phyloP scores from a whole-genome alignment of 2,888 invertebrate species.

The Cephus rjabovi region DNA sequence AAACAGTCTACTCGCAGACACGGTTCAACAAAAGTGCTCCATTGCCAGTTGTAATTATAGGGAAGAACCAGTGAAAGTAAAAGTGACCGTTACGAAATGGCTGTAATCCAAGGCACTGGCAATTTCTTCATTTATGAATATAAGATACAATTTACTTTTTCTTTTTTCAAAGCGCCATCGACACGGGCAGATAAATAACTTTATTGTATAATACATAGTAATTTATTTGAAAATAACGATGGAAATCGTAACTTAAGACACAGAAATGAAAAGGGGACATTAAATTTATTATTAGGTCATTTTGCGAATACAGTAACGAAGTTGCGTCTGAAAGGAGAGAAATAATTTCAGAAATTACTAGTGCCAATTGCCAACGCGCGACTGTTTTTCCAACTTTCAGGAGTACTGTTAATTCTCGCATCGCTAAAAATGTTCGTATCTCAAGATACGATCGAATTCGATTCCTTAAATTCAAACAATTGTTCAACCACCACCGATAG shows the following conservation, averaged over 20 bases:
- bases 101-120: constrained; percentile 34
- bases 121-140: constrained; percentile 3
- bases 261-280: background rate
- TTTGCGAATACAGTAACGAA: background rate
- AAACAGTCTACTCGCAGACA: constrained; percentile 49
- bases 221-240: background rate
- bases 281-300: background rate
- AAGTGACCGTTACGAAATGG: constrained; percentile 30
- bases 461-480: constrained; percentile 32
- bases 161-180: background rate
- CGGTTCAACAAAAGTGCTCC: constrained; percentile 34
- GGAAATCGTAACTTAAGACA: background rate
- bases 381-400: constrained; percentile 22
- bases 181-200: too few species aligned
- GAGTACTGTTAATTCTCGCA: constrained; percentile 31
- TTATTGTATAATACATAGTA: background rate
- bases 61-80: background rate
- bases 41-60: constrained; percentile 10
- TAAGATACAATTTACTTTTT: background rate
- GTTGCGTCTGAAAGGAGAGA: background rate
- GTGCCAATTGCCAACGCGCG: background rate
- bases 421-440: constrained; percentile 28
- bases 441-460: constrained; percentile 29
- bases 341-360: background rate
- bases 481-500: constrained; percentile 45